Percentiles rank a stretch among this genome's conserved stretches.
phyloP scores from a whole-genome alignment of 2,113 vertebrate species.

The Gulo gulo region DNA sequence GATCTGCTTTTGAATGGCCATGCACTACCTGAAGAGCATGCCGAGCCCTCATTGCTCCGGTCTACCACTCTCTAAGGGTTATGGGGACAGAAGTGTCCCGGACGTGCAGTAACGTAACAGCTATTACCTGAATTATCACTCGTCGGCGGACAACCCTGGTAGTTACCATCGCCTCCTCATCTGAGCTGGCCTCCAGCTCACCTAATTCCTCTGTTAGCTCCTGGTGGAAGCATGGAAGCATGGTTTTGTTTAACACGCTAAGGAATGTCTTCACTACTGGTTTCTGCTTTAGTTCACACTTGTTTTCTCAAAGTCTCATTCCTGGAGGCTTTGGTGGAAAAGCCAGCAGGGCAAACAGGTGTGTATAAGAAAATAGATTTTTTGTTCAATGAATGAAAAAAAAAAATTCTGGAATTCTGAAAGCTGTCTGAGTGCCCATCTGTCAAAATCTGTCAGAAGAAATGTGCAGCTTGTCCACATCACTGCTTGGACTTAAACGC shows the following conservation, averaged over 20 bases:
- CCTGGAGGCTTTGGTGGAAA: neutral
- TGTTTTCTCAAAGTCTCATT: neutral
- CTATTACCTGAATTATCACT: conserved; percentile 96
- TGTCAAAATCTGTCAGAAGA: neutral
- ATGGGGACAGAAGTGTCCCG: neutral
- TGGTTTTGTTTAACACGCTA: conserved; percentile 61
- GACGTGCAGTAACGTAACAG: conserved; percentile 51
- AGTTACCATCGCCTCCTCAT: conserved; percentile 94
- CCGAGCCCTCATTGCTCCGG: neutral
- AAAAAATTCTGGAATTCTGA: neutral
- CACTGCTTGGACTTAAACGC: neutral
- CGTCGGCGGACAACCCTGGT: conserved; percentile 96
- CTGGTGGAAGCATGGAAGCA: conserved; percentile 89
- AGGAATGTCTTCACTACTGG: neutral
- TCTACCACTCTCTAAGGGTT: neutral
- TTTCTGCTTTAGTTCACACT: neutral
- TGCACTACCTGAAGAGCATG: conserved; percentile 41
- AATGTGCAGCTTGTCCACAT: neutral
- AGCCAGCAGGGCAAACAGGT: neutral
- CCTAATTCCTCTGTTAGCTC: conserved; percentile 94
- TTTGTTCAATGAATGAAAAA: neutral
- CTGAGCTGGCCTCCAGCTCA: conserved; percentile 92
- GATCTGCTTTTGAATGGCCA: neutral
- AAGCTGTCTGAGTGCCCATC: neutral
- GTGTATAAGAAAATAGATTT: neutral